These are phyloP conservation scores for Cosmia trapezina DNA, from an alignment of 2,888 invertebrate genomes.

Conservation along the genomic window DNA sequence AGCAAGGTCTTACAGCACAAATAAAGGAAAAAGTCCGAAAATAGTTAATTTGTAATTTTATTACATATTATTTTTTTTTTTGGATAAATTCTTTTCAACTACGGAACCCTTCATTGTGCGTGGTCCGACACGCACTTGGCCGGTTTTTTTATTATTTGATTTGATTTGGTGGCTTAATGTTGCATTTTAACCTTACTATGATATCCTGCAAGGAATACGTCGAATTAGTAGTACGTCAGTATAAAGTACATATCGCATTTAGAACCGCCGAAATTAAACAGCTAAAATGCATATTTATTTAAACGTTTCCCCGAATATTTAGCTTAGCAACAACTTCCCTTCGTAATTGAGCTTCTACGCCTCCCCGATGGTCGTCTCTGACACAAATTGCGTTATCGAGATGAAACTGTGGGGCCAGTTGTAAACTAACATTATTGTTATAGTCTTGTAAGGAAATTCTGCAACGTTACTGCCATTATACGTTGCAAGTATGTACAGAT, in stretches of 20 bases:
- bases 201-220: no score
- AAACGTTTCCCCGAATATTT: slow-evolving; percentile 1
- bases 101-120: no score
- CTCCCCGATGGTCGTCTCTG: slow-evolving; percentile 68
- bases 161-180: no score
- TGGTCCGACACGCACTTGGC: no score
- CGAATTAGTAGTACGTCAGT: no score
- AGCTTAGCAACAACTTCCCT: slow-evolving; percentile 41
- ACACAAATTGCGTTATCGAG: slow-evolving; percentile 75
- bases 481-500: slow-evolving; percentile 23
- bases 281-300: slow-evolving; percentile 17
- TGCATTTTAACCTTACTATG: no score
- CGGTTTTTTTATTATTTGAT: no score
- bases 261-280: neutral
- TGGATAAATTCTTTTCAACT: no score
- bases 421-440: slow-evolving; percentile 73
- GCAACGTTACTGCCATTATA: slow-evolving; percentile 45
- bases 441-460: slow-evolving; percentile 65
- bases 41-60: no score
- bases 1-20: no score
- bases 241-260: neutral
- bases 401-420: slow-evolving; percentile 68
- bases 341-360: slow-evolving; percentile 70
- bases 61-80: no score
- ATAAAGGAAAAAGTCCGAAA: no score